These are phyloP conservation scores for Aspidapion aeneum DNA, from an alignment of 2,888 invertebrate species.

Conservation along the genomic window DNA sequence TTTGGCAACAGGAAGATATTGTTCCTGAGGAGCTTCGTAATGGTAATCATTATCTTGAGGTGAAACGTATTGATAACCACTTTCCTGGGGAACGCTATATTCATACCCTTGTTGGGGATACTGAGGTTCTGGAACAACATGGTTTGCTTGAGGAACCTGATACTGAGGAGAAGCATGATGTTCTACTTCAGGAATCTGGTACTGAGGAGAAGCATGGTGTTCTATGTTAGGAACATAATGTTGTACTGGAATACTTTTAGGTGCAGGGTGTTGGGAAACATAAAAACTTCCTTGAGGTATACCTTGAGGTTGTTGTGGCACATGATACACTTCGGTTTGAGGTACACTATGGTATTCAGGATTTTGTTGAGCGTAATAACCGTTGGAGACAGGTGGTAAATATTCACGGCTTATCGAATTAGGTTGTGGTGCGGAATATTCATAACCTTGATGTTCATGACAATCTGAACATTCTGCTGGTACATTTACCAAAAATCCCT, in stretches of 20 bases:
- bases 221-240: not conserved
- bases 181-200: too few species aligned
- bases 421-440: not conserved
- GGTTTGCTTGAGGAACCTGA: not conserved
- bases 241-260: conserved; percentile 5
- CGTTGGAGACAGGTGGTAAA: not conserved
- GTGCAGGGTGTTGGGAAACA: conserved; percentile 3
- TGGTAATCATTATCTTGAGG: not conserved
- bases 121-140: not conserved
- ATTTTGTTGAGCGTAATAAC: not conserved
- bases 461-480: conserved; percentile 7
- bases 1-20: not conserved
- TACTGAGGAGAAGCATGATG: not conserved
- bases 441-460: not conserved
- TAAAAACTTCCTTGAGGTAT: conserved; percentile 9
- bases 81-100: not conserved
- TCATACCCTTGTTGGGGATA: not conserved
- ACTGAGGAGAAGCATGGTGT: not conserved
- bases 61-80: not conserved
- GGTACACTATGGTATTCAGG: conserved; percentile 14
- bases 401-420: not conserved
- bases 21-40: not conserved
- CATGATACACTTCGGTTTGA: conserved; percentile 5
- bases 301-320: conserved; percentile 3
- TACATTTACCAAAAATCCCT: conserved; percentile 15